phyloP scores from a whole-genome alignment of 2,888 invertebrate genomes.

The Galeopsomyia nigrocyanea region DNA sequence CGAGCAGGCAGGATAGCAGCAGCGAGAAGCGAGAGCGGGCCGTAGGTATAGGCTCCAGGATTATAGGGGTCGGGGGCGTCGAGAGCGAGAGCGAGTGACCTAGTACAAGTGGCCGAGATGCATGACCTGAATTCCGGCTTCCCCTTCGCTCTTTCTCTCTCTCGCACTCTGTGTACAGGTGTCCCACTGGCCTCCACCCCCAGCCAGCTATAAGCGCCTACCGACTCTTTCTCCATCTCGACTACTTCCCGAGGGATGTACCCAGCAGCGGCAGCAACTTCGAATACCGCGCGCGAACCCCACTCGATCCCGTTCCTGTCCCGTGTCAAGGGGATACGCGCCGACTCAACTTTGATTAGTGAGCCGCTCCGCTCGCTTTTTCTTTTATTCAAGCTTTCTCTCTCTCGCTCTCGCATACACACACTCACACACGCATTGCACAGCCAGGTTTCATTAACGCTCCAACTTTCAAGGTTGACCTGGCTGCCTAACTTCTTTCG shows the following conservation, averaged over 20 bases:
- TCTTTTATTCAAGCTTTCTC: too few relatives aligned
- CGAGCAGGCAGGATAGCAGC: background rate
- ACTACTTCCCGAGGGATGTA: too few relatives aligned
- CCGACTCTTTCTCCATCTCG: slow-evolving; percentile 28
- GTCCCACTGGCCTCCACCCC: slow-evolving; percentile 65
- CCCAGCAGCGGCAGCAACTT: background rate
- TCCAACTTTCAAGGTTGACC: too few relatives aligned
- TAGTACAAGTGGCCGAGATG: slow-evolving; percentile 67
- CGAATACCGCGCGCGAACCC: slow-evolving; percentile 2
- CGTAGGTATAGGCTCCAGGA: background rate
- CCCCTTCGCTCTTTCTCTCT: too few relatives aligned
- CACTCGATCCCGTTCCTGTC: background rate
- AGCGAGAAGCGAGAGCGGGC: background rate
- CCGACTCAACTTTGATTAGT: background rate
- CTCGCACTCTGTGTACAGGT: slow-evolving; percentile 58
- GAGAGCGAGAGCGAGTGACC: slow-evolving; percentile 61
- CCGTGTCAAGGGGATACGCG: background rate
- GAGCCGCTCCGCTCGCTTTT: too few relatives aligned
- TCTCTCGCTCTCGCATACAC: too few relatives aligned
- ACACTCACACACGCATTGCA: too few relatives aligned
- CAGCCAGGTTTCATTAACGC: too few relatives aligned
- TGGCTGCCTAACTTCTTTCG: too few relatives aligned
- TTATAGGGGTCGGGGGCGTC: slow-evolving; percentile 36
- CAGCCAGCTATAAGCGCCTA: slow-evolving; percentile 39
- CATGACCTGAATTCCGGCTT: slow-evolving; percentile 66